Conservation (phyloP, 1,140 invertebrate species). For the Tyrophagus putrescentiae region DNA sequence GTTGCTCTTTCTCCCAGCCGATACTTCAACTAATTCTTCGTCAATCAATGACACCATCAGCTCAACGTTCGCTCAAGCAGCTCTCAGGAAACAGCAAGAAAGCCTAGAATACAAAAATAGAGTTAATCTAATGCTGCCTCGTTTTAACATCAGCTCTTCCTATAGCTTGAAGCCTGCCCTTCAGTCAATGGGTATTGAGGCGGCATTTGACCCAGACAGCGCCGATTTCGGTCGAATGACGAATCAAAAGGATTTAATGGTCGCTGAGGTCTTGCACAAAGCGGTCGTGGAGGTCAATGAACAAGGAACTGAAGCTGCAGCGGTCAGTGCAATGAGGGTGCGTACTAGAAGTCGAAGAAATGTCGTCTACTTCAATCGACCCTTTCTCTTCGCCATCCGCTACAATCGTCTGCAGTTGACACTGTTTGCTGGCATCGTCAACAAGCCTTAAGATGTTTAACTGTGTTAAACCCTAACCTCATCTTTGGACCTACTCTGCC, state of each 20-base stretch:
- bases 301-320: constrained; percentile 36
- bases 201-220: not conserved
- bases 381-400: constrained; percentile 54
- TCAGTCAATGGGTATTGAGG: constrained; percentile 4
- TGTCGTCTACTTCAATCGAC: constrained; percentile 42
- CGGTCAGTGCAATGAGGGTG: constrained; percentile 28
- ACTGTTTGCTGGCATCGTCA: constrained; percentile 46
- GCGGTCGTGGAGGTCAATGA: constrained; percentile 36
- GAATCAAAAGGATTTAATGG: not conserved
- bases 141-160: not conserved
- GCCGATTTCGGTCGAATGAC: constrained; percentile 17
- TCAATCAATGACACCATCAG: no score
- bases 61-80: not conserved
- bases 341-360: not conserved
- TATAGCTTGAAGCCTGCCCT: constrained; percentile 12
- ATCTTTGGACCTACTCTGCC: no score
- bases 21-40: no score
- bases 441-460: no score
- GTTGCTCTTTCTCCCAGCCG: constrained; percentile 8
- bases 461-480: no score
- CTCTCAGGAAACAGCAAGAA: not conserved
- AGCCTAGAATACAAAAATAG: no score
- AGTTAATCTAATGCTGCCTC: not conserved
- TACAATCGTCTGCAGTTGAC: constrained; percentile 42
- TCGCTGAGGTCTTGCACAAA: constrained; percentile 31